Evolutionary conservation across 2,888 invertebrate genomes (phyloP), one percentile per base, ranked within the genome.

Genomic region (Hartigia nigra): DNA sequence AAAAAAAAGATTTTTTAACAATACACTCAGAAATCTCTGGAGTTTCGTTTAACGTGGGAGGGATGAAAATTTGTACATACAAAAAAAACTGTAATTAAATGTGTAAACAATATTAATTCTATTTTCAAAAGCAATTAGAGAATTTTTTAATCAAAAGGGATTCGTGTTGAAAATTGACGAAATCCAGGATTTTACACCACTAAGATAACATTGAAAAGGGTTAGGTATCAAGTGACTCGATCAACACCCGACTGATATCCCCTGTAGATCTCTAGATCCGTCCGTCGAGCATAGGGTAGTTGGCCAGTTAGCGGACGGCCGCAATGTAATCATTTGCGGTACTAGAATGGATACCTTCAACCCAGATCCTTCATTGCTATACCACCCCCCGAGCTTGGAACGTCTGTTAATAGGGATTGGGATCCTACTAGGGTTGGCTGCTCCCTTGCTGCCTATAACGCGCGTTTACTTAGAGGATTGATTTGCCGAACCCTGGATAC

Each of bases 311-410:
- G 90, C 84, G 88, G 89, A 88, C 84, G 84, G 84, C 90, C 90
- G 87, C 90, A 90, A 87, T 89, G 90, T 90, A 90, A 91, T 90
- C 90, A 90, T 91, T 90, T 90, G 91, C 86, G 91, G 90, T 88
- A 82, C 84, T 76, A 74, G 86, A 88, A 88, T 89, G 86, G 88
- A 87, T 86, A 85, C 80, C 79, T 39, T 69, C 74, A 31, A 70
- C 74, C 80, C 74, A 76, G 70, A 77, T 69, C 76, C 72, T 78
- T 77, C 77, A 72, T 74, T 70, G 74, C 69, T 69, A 23, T 37
- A 12, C 36, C 70, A n/a, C 72, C 74, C 72, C 74, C 55, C 74
- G 77, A 55, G 75, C 74, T 31, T 74, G 70, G 69, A 31, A 39
- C 74, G 76, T 69, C 76, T 69, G 76, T 75, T 74, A 75, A 79